Conservation (phyloP, 1,140 invertebrate genomes). For the Eupristina koningsbergeri region DNA sequence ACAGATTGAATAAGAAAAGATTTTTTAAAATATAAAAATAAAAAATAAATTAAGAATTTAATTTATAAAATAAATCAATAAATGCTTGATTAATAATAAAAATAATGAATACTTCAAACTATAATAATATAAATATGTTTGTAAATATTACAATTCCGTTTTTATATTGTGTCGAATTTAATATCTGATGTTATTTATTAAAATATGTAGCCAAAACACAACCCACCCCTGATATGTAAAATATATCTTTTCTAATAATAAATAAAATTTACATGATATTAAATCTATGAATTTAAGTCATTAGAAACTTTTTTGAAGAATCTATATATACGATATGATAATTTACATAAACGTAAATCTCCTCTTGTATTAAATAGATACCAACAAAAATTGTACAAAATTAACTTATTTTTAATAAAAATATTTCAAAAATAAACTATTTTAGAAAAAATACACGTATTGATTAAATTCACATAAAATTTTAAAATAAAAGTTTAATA, state of each 20-base stretch:
- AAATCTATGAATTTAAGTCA: not conserved
- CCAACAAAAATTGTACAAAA: not conserved
- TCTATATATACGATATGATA: not conserved
- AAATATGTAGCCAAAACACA: not conserved
- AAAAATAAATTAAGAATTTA: no score
- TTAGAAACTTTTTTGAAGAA: not conserved
- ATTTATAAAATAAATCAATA: no score
- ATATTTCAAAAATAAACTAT: not conserved
- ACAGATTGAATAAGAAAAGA: no score
- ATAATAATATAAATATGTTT: not conserved
- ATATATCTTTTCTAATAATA: not conserved
- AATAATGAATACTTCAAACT: not conserved
- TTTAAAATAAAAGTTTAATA: not conserved
- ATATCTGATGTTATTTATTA: not conserved
- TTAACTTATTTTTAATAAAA: slow-evolving; percentile 10
- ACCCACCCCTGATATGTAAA: not conserved
- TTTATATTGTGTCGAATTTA: not conserved
- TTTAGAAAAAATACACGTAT: not conserved
- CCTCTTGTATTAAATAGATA: not conserved
- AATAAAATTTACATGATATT: not conserved
- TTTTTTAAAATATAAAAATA: no score
- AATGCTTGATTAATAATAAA: not conserved
- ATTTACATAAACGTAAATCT: not conserved
- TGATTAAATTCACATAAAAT: not conserved
- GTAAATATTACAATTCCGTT: not conserved